Base-by-base conservation (phyloP, 1,140 invertebrate species). In the Micrasema longulum region DNA sequence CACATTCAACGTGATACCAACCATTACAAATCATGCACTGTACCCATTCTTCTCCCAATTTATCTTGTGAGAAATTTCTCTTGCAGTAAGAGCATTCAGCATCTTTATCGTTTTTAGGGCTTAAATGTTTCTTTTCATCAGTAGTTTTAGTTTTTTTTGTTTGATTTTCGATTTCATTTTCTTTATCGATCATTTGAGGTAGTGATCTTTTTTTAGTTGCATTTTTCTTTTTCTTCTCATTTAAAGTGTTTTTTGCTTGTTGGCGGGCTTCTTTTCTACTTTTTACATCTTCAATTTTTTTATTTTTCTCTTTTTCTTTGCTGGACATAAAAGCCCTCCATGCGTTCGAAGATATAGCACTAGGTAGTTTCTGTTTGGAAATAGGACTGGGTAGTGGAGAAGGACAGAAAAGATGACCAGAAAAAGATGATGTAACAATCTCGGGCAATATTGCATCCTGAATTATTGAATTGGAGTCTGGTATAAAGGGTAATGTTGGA, bases 201-300 rank as follows among this genome's bases (percentile, higher is more conserved):
- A 45, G 41, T 45, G 2, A 45, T 45, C 41, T 45, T 45, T 45
- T 45, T 45, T 45, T 45, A 45, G 12, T 45, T 45, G 41, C 14
- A 45, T 45, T 45, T 11, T 45, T 45, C 11, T 45, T 45, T 45
- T 45, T 45, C 41, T 45, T 45, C 41, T 45, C 41, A 45, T 45
- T 45, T 45, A 45, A 45, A 45, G 41, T 45, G 41, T 45, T 45
- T 45, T 45, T 45, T 5, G 41, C 14, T 45, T 45, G 41, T 45
- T 45, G 11, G 11, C 41, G 41, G 41, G 41, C 41, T 45, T 45
- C 41, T 45, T 45, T 45, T 45, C 41, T 45, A 45, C 41, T 45
- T 45, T 45, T 45, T 45, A 45, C 41, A 45, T 45, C 41, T 45
- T 45, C 41, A 45, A 45, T 45, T 45, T 45, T 45, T 45, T 45